Conservation (phyloP, 2,797 vertebrate genomes). For the Australoheros facetus region DNA sequence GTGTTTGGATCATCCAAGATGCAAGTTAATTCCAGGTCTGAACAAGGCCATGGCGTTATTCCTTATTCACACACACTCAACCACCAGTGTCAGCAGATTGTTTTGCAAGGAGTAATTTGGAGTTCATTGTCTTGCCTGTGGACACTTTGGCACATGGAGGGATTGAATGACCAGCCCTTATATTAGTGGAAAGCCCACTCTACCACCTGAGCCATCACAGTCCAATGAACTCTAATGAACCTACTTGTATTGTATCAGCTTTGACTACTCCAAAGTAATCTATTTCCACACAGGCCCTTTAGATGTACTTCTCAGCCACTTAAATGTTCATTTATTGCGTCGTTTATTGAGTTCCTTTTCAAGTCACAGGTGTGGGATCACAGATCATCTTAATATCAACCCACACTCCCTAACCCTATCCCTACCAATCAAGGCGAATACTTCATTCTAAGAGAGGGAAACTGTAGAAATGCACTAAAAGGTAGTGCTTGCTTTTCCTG, state of each 20-base stretch:
- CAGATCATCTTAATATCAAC: neutral
- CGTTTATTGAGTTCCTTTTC: slow-evolving; percentile 9
- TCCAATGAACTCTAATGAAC: neutral
- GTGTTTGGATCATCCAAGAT: neutral
- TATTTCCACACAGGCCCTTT: slow-evolving; percentile 26
- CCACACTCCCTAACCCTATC: neutral
- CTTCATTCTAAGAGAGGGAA: neutral
- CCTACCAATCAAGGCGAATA: slow-evolving; percentile 1
- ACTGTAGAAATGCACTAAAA: slow-evolving; percentile 17
- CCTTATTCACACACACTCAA: neutral
- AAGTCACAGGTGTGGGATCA: slow-evolving; percentile 9
- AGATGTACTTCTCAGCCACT: neutral
- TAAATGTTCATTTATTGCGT: slow-evolving; percentile 12
- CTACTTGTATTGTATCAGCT: neutral
- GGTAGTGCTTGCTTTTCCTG: slow-evolving; percentile 24
- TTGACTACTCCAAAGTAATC: slow-evolving; percentile 9
- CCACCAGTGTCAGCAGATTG: neutral
- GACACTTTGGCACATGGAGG: neutral
- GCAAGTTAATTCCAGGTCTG: neutral
- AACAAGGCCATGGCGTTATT: neutral
- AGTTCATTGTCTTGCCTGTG: neutral
- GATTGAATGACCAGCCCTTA: neutral
- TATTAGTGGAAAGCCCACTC: neutral
- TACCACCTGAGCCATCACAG: neutral
- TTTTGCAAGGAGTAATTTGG: neutral